Conservation (phyloP, 1,140 invertebrate genomes). For the Lasioglossum albipes region DNA sequence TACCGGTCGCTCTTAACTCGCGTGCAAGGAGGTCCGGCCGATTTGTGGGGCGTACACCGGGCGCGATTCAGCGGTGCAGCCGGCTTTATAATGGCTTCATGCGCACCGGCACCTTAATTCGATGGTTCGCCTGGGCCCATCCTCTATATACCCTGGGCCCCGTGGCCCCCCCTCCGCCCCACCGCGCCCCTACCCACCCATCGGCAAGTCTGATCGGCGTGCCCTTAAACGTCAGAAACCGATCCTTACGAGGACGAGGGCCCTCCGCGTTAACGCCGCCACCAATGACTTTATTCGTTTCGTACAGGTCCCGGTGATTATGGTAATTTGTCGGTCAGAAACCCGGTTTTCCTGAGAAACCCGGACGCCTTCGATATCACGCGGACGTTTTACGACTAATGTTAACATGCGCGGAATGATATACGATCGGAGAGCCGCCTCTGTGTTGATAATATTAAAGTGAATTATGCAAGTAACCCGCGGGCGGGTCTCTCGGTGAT, state of each 20-base stretch:
- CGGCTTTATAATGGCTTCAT: constrained; percentile 47
- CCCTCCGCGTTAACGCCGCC: constrained; percentile 13
- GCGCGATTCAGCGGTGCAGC: constrained; percentile 17
- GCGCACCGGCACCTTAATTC: constrained; percentile 47
- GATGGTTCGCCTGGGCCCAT: constrained; percentile 11
- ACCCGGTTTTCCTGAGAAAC: constrained; percentile 30
- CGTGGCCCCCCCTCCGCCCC: no score
- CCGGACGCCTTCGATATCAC: background rate
- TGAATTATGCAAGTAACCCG: constrained; percentile 13
- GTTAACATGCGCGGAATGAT: constrained; percentile 21
- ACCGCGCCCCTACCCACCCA: no score
- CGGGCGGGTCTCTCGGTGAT: background rate
- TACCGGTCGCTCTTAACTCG: constrained; percentile 55
- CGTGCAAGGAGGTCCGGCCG: constrained; percentile 49
- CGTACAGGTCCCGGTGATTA: constrained; percentile 31
- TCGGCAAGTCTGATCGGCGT: background rate
- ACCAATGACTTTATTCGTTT: constrained; percentile 44
- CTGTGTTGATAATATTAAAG: constrained; percentile 14
- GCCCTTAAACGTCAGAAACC: constrained; percentile 46
- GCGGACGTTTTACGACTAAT: constrained; percentile 28
- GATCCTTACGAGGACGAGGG: constrained; percentile 31
- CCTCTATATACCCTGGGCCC: background rate
- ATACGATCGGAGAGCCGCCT: background rate
- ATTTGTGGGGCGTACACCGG: constrained; percentile 29
- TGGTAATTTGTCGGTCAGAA: constrained; percentile 19